phyloP scores from a whole-genome alignment of 2,888 invertebrate species.

The Cybosia mesomella region DNA sequence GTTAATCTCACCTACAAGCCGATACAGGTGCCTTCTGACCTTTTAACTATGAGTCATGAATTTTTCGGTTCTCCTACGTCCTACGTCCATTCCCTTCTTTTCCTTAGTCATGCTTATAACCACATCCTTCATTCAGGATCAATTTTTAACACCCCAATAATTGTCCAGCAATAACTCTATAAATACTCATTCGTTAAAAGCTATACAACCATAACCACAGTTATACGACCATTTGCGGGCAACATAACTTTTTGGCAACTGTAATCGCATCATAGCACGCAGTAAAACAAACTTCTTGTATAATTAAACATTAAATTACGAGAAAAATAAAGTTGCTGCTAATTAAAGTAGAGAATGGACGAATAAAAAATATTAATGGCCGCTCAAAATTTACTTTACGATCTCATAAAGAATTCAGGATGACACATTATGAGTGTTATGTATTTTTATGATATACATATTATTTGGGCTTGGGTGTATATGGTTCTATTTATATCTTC shows the following conservation, averaged over 20 bases:
- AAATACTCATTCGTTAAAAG: conserved; percentile 2
- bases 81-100: too few relatives aligned
- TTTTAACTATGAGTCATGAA: too few relatives aligned
- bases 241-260: conserved; percentile 29
- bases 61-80: too few relatives aligned
- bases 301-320: conserved; percentile 51
- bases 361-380: conserved; percentile 53
- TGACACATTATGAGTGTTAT: conserved; percentile 43
- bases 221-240: conserved; percentile 10
- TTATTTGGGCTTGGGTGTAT: conserved; percentile 28
- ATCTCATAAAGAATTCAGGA: conserved; percentile 50
- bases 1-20: too few relatives aligned
- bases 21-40: too few relatives aligned
- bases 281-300: conserved; percentile 44
- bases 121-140: background rate
- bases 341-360: conserved; percentile 53
- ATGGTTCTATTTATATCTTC: background rate
- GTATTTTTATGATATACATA: conserved; percentile 40
- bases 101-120: too few relatives aligned
- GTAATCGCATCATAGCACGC: conserved; percentile 38
- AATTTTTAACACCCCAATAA: background rate
- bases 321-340: conserved; percentile 51
- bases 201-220: background rate
- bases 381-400: conserved; percentile 53
- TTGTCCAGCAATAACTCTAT: background rate